phyloP scores from a whole-genome alignment of 2,888 invertebrate genomes.

The Hirudinaria manillensis region DNA sequence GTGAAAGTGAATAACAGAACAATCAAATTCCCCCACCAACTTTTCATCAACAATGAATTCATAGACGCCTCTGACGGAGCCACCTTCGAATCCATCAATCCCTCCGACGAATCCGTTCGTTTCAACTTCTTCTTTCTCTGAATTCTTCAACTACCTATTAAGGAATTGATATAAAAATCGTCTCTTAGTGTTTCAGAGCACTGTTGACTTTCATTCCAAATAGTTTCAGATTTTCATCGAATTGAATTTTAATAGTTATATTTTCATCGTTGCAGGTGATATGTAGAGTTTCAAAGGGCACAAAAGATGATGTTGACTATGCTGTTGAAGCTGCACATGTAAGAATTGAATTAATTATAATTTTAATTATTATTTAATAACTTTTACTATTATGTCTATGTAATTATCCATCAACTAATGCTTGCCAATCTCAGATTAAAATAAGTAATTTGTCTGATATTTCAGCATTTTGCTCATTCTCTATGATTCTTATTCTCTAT shows the following conservation, averaged over 20 bases:
- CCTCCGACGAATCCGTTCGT: constrained; percentile 68
- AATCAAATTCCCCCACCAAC: constrained; percentile 77
- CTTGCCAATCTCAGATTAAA: too few relatives aligned
- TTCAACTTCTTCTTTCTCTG: not conserved
- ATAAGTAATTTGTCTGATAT: too few relatives aligned
- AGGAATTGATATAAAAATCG: not conserved
- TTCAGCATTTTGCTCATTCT: too few relatives aligned
- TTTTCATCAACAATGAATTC: constrained; percentile 86
- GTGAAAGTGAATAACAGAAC: constrained; percentile 69
- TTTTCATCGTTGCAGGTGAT: constrained; percentile 41
- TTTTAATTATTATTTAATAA: not conserved
- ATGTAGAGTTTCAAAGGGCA: constrained; percentile 64
- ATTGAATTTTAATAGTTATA: too few relatives aligned
- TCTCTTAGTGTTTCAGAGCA: not conserved
- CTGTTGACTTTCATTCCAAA: not conserved
- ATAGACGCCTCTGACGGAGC: constrained; percentile 66
- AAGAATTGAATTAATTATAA: constrained; percentile 29
- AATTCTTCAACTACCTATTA: not conserved
- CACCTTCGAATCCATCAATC: constrained; percentile 67
- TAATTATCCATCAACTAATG: too few relatives aligned
- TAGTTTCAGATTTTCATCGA: not conserved
- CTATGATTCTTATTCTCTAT: too few relatives aligned
- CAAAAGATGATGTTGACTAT: constrained; percentile 72
- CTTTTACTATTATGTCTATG: too few relatives aligned
- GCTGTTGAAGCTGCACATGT: constrained; percentile 81